These are phyloP conservation scores for Eristalinus sepulchralis DNA, from an alignment of 2,888 invertebrate species.

Conservation along the genomic window DNA sequence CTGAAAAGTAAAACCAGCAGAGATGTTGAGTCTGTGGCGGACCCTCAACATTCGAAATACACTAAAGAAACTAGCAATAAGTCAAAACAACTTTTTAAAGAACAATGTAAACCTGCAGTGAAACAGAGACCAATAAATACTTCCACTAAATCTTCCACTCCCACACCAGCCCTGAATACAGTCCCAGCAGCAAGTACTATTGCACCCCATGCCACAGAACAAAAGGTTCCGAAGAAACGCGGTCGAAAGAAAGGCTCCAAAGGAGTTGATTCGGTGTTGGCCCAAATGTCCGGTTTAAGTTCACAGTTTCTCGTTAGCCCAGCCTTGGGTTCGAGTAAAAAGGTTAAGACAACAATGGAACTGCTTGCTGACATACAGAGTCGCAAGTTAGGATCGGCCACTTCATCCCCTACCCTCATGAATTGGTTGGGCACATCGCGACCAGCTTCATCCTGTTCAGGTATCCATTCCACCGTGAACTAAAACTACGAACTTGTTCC, in stretches of 20 bases:
- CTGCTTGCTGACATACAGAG: conserved; percentile 80
- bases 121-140: not conserved
- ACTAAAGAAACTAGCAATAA: conserved; percentile 36
- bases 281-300: conserved; percentile 76
- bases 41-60: conserved; percentile 22
- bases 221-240: conserved; percentile 77
- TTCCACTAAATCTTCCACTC: conserved; percentile 29
- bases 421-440: conserved; percentile 72
- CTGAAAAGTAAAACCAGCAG: conserved; percentile 24
- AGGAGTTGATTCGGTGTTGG: conserved; percentile 79
- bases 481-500: not conserved
- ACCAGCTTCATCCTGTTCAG: conserved; percentile 78
- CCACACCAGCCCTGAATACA: conserved; percentile 16
- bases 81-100: conserved; percentile 40
- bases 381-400: conserved; percentile 75
- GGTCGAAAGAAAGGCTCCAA: conserved; percentile 80
- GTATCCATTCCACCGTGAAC: conserved; percentile 69
- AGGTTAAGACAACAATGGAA: conserved; percentile 80
- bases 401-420: conserved; percentile 73
- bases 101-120: conserved; percentile 1
- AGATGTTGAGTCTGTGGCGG: conserved; percentile 23
- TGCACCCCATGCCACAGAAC: conserved; percentile 16
- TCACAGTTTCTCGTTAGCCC: conserved; percentile 77
- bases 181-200: not conserved
- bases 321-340: conserved; percentile 75